Evolutionary conservation across 2,888 invertebrate genomes (phyloP), one percentile per base, ranked within the genome.

Genomic region (Polia nebulosa): DNA sequence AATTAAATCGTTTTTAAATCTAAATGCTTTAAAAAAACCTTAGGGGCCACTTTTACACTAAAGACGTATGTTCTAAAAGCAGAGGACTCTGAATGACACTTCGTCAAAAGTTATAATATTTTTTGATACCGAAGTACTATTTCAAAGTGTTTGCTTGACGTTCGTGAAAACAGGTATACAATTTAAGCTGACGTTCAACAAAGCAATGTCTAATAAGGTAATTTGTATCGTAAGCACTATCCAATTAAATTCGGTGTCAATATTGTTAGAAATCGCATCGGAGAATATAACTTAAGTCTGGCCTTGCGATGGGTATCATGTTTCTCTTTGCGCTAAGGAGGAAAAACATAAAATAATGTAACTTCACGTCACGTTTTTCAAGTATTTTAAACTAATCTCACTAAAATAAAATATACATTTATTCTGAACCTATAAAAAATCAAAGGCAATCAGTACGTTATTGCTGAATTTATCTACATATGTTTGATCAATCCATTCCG

Each of bases 401-500:
- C 64, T 32, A 5, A 39, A 41, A 20, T 64, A 32, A 13, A 62
- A 41, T n/a, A 25, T 9, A 13, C 6, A 17, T 39, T 39, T 3
- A 39, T 39, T 17, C 17, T 39, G 15, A 15, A 15, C 15, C 15
- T 3, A 17, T 17, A 39, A 8, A 41, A n/a, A n/a, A 41, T 41
- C 34, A 49, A n/a, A 56, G 15, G 15, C 47, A 61, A 62, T 58
- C 45, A 49, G 41, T 53, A 13, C 11, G n/a, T 41, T 44, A 64
- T 57, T 58, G 44, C 44, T 27, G 47, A 44, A 47, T 64, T 47
- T 63, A 68, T 49, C 72, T 47, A 29, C 27, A 25, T 60, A 53
- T n/a, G 25, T 73, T 57, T 55, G 53, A 60, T 63, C 44, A 58
- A 73, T 65, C 49, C 58, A 44, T 72, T 80, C 64, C 36, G 56